Conservation (phyloP, 2,113 vertebrate genomes). For the Anarhynchus alexandrinus region DNA sequence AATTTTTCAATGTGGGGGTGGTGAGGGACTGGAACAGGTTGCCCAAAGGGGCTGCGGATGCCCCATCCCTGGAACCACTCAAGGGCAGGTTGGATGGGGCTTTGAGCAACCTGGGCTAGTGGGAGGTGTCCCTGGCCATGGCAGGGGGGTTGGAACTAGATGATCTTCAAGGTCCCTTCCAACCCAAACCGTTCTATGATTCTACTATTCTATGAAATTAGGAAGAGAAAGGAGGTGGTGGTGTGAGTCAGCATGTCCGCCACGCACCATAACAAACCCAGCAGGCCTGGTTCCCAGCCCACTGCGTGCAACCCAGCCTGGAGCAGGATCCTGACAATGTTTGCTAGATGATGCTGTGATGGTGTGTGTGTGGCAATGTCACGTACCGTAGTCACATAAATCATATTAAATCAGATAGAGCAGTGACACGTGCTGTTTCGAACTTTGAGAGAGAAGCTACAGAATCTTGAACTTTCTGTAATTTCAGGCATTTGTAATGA, state of each 20-base stretch:
- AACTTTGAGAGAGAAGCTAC: not conserved
- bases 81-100: not conserved
- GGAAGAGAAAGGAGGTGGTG: not conserved
- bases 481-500: not conserved
- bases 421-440: not conserved
- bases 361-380: fast-evolving
- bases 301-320: not conserved
- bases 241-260: fast-evolving
- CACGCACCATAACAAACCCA: not conserved
- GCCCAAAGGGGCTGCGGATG: not conserved
- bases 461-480: not conserved
- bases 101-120: not conserved
- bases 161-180: not conserved
- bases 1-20: not conserved
- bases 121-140: not conserved
- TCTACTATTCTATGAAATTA: not conserved
- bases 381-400: not conserved
- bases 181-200: not conserved
- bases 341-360: not conserved
- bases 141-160: not conserved
- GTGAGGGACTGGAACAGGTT: not conserved
- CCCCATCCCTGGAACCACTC: not conserved
- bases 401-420: not conserved
- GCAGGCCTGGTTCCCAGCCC: not conserved
- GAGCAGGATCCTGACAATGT: not conserved